phyloP scores from a whole-genome alignment of 35 echinoderm and acorn worm species.

The Apostichopus japonicus region DNA sequence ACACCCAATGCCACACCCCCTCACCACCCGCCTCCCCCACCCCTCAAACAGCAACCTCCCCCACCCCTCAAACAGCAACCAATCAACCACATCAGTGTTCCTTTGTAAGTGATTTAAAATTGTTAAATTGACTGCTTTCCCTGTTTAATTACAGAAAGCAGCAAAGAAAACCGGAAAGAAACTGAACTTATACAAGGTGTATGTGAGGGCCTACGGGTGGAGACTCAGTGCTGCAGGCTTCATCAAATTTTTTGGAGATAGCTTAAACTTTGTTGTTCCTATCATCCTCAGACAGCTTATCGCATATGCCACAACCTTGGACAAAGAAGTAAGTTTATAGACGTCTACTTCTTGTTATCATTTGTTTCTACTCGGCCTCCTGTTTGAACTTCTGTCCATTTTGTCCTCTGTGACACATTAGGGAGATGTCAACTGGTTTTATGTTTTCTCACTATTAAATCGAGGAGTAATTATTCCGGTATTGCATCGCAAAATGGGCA shows the following conservation, averaged over 20 bases:
- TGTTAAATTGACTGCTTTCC: neutral
- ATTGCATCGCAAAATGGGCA: too few species aligned
- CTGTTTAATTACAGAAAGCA: constrained; percentile 46
- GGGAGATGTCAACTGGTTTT: too few species aligned
- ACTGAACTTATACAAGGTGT: constrained; percentile 80
- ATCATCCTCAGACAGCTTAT: constrained; percentile 40
- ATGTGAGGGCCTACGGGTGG: constrained; percentile 65
- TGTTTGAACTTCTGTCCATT: too few species aligned
- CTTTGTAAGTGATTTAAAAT: neutral
- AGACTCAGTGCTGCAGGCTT: constrained; percentile 67
- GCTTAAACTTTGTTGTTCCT: constrained; percentile 79
- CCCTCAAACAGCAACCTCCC: neutral
- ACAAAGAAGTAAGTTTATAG: constrained; percentile 14
- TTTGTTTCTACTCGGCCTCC: too few species aligned
- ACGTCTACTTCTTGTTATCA: too few species aligned
- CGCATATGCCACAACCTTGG: neutral
- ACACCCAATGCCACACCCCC: too few species aligned
- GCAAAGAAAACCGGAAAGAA: constrained; percentile 50
- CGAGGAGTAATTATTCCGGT: too few species aligned
- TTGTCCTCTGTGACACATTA: too few species aligned
- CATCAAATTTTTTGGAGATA: constrained; percentile 89
- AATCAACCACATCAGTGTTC: neutral
- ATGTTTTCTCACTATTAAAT: too few species aligned
- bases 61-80: neutral
- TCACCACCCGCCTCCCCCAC: too few species aligned